These are phyloP conservation scores for Phyllotreta cruciferae DNA, from an alignment of 2,888 invertebrate species.

Conservation along the genomic window DNA sequence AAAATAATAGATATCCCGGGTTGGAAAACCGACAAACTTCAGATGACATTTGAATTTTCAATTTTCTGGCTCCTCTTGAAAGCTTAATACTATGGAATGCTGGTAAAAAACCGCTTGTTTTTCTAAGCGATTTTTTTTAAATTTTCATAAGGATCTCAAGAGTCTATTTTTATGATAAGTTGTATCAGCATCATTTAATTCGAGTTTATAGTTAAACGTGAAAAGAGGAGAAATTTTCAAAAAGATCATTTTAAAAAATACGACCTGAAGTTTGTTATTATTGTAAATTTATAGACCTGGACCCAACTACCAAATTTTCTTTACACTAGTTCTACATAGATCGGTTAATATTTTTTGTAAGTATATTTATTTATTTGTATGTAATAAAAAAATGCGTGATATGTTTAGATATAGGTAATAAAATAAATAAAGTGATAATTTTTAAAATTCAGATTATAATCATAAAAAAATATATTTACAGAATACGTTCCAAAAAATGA, in stretches of 20 bases:
- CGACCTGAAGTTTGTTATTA: not conserved
- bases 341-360: conserved; percentile 28
- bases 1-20: conserved; percentile 30
- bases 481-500: conserved; percentile 53
- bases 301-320: conserved; percentile 31
- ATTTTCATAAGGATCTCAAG: not conserved
- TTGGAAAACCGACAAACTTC: conserved; percentile 3
- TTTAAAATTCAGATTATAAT: conserved; percentile 43
- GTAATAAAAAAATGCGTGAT: conserved; percentile 47
- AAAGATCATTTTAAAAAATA: not conserved
- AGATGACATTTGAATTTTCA: not conserved
- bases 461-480: conserved; percentile 53
- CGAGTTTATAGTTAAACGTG: not conserved
- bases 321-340: conserved; percentile 24
- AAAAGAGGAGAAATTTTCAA: not conserved
- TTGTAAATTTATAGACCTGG: conserved; percentile 16
- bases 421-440: conserved; percentile 48
- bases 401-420: conserved; percentile 41
- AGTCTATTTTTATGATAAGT: not conserved
- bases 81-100: too few relatives aligned
- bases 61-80: too few relatives aligned
- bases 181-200: too few relatives aligned
- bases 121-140: not conserved
- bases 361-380: conserved; percentile 42
- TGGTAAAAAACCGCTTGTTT: too few relatives aligned